A percentile compares a stretch with the other conserved stretches of the same genome.
phyloP scores from a whole-genome alignment of 2,113 vertebrate genomes.

The Actenoides hombroni region DNA sequence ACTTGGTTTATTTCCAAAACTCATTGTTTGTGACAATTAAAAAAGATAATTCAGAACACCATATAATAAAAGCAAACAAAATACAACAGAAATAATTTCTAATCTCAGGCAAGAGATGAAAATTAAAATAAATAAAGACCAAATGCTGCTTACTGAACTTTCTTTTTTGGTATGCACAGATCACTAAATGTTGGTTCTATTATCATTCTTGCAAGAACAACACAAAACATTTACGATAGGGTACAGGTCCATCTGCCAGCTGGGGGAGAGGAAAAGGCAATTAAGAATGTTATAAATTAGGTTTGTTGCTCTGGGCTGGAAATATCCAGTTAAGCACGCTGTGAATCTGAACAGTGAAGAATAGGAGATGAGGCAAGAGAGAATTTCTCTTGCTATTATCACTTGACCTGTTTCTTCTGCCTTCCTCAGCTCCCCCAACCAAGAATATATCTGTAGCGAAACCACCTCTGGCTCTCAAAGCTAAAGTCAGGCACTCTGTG shows the following conservation, averaged over 20 bases:
- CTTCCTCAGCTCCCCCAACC: not conserved
- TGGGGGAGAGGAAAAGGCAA: constrained; percentile 43
- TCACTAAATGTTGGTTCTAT: constrained; percentile 7
- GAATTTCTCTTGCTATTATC: not conserved
- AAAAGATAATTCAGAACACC: not conserved
- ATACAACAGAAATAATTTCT: not conserved
- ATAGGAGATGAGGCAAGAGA: not conserved
- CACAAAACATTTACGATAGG: not conserved
- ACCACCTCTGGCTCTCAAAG: not conserved
- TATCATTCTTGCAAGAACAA: constrained; percentile 9
- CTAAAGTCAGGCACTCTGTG: not conserved
- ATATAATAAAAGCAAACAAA: constrained; percentile 1
- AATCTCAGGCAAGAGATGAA: not conserved
- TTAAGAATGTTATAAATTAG: constrained; percentile 51
- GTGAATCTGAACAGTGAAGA: constrained; percentile 12
- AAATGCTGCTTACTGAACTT: constrained; percentile 9
- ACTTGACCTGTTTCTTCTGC: not conserved
- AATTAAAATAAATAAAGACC: constrained; percentile 5
- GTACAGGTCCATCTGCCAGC: constrained; percentile 23
- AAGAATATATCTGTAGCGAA: not conserved
- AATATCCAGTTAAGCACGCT: constrained; percentile 1
- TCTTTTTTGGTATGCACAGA: not conserved
- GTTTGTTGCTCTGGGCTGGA: constrained; percentile 25
- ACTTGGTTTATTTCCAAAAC: not conserved
- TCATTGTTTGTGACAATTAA: not conserved